Evolutionary conservation across 2,888 invertebrate genomes (phyloP).

Genomic region (Drosophila dives): DNA sequence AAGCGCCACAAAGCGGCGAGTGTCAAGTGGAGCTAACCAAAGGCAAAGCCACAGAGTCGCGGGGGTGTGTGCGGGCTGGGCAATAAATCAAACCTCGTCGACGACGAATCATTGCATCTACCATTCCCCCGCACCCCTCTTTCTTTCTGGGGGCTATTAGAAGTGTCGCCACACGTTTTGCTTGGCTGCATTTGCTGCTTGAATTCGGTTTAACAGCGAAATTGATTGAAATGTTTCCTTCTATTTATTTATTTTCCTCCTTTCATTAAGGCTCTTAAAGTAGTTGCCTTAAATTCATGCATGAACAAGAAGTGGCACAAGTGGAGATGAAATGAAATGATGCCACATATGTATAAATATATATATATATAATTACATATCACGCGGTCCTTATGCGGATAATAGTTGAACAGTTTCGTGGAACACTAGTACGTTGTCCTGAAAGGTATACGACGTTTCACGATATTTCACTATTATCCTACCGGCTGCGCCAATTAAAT

Average conservation of each 20-base stretch:
- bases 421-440: too few species aligned
- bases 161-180: constrained; percentile 57
- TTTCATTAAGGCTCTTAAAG: constrained; percentile 14
- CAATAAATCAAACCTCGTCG: constrained; percentile 57
- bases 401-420: too few species aligned
- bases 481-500: too few species aligned
- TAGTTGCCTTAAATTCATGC: constrained; percentile 35
- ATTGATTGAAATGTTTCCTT: constrained; percentile 44
- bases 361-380: too few species aligned
- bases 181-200: constrained; percentile 49
- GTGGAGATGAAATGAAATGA: background rate
- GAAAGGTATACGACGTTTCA: too few species aligned
- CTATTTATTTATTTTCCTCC: background rate
- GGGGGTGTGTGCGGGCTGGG: constrained; percentile 33
- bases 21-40: constrained; percentile 58
- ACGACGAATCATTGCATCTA: constrained; percentile 49
- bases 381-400: too few species aligned
- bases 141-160: constrained; percentile 43
- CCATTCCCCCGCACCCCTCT: too few species aligned
- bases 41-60: constrained; percentile 51
- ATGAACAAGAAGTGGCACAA: background rate
- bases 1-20: constrained; percentile 63
- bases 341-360: constrained; percentile 14
- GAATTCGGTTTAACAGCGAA: constrained; percentile 40
- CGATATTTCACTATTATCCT: too few species aligned